Evolutionary conservation across 2,888 invertebrate species (phyloP).

Genomic region (Pristionchus maxplancki): DNA sequence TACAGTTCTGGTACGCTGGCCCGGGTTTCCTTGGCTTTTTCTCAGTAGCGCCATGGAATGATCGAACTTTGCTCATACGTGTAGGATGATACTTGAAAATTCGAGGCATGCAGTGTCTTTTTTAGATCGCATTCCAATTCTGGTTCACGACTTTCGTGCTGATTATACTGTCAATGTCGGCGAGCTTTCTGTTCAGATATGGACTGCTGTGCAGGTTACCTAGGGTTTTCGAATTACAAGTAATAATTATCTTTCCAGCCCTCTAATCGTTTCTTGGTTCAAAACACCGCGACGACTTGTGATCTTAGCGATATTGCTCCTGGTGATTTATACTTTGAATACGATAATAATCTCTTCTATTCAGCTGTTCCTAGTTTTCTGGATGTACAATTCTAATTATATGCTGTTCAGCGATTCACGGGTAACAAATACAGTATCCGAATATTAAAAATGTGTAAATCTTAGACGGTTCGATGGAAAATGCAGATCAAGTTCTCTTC

Average conservation of each 20-base stretch:
- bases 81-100: background rate
- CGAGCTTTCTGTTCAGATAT: background rate
- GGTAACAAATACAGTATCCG: background rate
- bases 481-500: background rate
- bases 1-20: conserved; percentile 21
- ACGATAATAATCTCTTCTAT: background rate
- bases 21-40: background rate
- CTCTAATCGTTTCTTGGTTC: background rate
- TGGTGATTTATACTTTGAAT: background rate
- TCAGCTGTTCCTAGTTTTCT: background rate
- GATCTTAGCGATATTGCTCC: too few species aligned
- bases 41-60: background rate
- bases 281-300: background rate
- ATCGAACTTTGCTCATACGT: background rate
- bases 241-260: background rate
- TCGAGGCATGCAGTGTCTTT: too few species aligned
- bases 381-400: background rate
- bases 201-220: background rate
- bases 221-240: too few species aligned
- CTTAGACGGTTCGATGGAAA: background rate
- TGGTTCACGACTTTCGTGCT: background rate
- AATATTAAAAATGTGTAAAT: background rate
- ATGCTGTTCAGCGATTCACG: background rate
- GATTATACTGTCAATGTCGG: background rate
- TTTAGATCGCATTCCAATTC: background rate